A percentile compares a stretch with the other conserved stretches of the same genome.
These are phyloP conservation scores for Epizoanthus ramosus DNA, from an alignment of 92 coral and sea anemone species.

Conservation along the genomic window DNA sequence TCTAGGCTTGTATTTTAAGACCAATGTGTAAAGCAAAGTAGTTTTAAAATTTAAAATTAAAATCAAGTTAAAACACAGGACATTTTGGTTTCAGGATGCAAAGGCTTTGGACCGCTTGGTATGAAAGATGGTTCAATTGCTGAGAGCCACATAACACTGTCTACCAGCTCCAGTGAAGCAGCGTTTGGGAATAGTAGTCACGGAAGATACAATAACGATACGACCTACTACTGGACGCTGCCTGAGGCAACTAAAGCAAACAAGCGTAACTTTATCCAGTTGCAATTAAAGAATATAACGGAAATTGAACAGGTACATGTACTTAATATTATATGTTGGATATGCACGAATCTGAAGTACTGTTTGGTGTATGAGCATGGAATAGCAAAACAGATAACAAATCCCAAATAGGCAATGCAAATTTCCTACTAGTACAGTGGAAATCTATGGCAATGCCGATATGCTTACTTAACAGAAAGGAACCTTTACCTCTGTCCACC, in stretches of 20 bases:
- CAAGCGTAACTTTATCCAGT: constrained; percentile 17
- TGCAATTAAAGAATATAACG: constrained; percentile 11
- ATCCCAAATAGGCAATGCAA: no score
- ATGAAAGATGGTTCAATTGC: constrained; percentile 5
- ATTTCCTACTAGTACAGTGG: no score
- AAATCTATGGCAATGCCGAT: not conserved
- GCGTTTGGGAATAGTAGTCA: not conserved
- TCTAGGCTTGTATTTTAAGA: no score
- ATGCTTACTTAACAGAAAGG: no score
- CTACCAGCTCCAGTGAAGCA: not conserved
- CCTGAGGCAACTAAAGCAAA: constrained; percentile 15
- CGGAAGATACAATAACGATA: not conserved
- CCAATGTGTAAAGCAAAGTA: no score
- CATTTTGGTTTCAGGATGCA: constrained; percentile 1
- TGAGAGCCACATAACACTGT: constrained; percentile 6
- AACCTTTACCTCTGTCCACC: no score
- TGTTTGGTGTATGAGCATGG: no score
- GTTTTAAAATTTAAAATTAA: no score
- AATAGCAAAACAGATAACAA: no score
- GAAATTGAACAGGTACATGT: constrained; percentile 12
- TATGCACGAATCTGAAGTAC: not conserved
- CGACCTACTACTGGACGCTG: constrained; percentile 26
- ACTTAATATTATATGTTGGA: no score
- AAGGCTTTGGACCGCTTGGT: constrained; percentile 20
- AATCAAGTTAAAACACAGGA: no score